Evolutionary conservation across 1,140 invertebrate species (phyloP).

Genomic region (Dysdera silvatica): DNA sequence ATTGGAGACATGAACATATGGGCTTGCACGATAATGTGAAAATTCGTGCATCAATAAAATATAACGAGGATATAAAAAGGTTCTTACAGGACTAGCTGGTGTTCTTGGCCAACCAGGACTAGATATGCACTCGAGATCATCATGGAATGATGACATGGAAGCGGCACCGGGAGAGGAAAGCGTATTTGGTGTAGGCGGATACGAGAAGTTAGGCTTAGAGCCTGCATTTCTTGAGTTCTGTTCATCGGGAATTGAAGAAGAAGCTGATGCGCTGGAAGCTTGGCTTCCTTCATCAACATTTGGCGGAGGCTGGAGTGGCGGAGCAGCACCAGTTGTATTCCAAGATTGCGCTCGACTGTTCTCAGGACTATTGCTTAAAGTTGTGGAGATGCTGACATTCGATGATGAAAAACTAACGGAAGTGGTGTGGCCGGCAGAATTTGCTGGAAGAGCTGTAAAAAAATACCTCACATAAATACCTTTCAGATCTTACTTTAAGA

Average conservation of each 20-base stretch:
- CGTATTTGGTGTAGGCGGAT: slow-evolving; percentile 61
- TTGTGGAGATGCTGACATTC: slow-evolving; percentile 7
- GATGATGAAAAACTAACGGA: not conserved
- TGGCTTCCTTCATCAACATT: slow-evolving; percentile 37
- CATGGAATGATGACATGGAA: slow-evolving; percentile 65
- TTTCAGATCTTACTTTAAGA: not conserved
- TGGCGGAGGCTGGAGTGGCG: slow-evolving; percentile 29
- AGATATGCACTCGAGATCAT: slow-evolving; percentile 81
- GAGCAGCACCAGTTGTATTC: not conserved
- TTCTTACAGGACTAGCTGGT: slow-evolving; percentile 77
- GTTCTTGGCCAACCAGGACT: slow-evolving; percentile 68
- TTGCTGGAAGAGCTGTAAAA: not conserved
- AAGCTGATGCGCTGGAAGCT: slow-evolving; percentile 34
- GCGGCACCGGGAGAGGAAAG: slow-evolving; percentile 71
- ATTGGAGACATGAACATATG: not conserved
- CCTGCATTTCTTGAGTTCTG: slow-evolving; percentile 24
- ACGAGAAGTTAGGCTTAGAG: slow-evolving; percentile 38
- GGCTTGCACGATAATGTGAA: not conserved
- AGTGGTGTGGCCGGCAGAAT: not conserved
- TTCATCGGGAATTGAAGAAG: slow-evolving; percentile 35
- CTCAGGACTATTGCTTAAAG: slow-evolving; percentile 5
- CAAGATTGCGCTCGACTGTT: slow-evolving; percentile 8
- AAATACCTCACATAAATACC: not conserved
- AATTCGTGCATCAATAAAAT: not conserved
- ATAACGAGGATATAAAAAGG: slow-evolving; percentile 4